Evolutionary conservation across 1,140 invertebrate genomes (phyloP).

Genomic region (Carcinoscorpius rotundicauda): DNA sequence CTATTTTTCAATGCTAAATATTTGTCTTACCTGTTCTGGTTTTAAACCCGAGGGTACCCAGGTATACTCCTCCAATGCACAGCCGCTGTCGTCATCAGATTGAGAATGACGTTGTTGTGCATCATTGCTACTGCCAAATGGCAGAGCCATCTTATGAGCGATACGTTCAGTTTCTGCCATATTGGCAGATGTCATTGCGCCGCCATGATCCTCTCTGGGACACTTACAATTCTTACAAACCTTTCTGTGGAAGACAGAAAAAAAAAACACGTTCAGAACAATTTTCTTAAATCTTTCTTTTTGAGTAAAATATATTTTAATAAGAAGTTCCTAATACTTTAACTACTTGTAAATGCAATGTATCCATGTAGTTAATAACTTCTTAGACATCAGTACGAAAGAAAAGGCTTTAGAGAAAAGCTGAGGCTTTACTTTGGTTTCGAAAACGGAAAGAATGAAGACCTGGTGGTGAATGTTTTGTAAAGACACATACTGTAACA

Average conservation of each 20-base stretch:
- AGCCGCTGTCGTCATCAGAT: conserved; percentile 1
- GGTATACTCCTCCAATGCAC: conserved; percentile 1
- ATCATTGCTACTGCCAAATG: conserved; percentile 11
- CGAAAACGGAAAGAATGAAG: too few species aligned
- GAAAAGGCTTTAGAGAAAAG: too few species aligned
- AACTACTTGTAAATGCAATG: too few species aligned
- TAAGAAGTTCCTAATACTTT: too few species aligned
- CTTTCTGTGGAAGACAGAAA: conserved; percentile 42
- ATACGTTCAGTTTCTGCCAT: conserved; percentile 25
- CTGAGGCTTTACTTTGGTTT: too few species aligned
- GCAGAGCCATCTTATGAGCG: conserved; percentile 17
- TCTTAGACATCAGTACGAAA: too few species aligned
- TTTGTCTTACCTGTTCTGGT: background rate
- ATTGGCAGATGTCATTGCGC: conserved; percentile 16
- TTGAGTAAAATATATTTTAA: too few species aligned
- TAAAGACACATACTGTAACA: too few species aligned
- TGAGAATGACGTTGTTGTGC: conserved; percentile 46
- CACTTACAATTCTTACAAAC: conserved; percentile 57
- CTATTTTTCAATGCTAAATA: background rate
- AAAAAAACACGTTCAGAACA: background rate
- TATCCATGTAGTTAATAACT: too few species aligned
- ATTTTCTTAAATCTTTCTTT: too few species aligned
- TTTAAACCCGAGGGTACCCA: background rate
- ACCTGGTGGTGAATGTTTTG: too few species aligned
- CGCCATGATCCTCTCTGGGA: conserved; percentile 46